Percentiles rank a stretch among this genome's conserved stretches.
Evolutionary conservation across 2,888 invertebrate genomes (phyloP).

Genomic region (Volucella inanis): DNA sequence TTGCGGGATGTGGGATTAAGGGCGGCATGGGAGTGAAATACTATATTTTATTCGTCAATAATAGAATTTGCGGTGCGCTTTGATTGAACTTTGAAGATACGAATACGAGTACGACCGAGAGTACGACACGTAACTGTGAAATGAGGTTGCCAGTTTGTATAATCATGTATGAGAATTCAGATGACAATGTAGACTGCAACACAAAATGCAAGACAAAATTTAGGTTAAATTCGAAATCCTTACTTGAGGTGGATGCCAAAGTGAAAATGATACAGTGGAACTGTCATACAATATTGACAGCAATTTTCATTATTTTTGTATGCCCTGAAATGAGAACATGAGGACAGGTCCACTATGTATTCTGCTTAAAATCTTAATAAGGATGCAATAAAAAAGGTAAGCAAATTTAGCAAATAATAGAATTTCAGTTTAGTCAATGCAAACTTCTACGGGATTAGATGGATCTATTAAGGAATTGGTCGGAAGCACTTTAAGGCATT

Average conservation of each 20-base stretch:
- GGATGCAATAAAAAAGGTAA: no score
- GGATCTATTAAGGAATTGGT: no score
- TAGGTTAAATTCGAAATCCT: constrained; percentile 14
- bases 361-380: no score
- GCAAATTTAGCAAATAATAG: no score
- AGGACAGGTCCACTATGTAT: not conserved
- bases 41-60: constrained; percentile 31
- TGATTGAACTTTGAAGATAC: constrained; percentile 53
- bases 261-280: not conserved
- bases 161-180: constrained; percentile 21
- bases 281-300: not conserved
- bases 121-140: not conserved
- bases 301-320: not conserved
- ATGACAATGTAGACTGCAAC: constrained; percentile 28
- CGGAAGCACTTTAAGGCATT: no score
- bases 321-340: no score
- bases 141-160: not conserved
- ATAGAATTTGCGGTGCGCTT: constrained; percentile 45
- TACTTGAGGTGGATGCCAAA: constrained; percentile 6
- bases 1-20: not conserved
- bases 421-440: no score
- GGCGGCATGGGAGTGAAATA: constrained; percentile 14
- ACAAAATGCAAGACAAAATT: constrained; percentile 11
- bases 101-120: constrained; percentile 8
- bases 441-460: no score